Evolutionary conservation across 2,888 invertebrate genomes (phyloP).

Genomic region (Cheilosia vernalis): DNA sequence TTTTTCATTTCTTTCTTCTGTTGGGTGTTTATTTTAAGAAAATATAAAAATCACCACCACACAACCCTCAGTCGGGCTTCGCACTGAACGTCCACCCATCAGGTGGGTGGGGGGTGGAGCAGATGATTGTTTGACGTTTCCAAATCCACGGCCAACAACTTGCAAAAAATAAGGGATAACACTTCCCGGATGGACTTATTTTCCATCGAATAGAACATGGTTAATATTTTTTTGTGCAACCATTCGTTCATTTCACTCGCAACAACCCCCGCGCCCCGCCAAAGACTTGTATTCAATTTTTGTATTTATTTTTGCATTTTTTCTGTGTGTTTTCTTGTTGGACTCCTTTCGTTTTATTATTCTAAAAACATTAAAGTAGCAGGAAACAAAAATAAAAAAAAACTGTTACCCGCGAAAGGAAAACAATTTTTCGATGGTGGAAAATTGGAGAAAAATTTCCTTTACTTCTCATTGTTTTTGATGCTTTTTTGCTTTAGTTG

Average conservation of each 20-base stretch:
- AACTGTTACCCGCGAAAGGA: constrained; percentile 69
- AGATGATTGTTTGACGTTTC: constrained; percentile 50
- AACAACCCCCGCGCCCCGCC: constrained; percentile 11
- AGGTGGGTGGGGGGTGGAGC: neutral
- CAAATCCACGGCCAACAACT: constrained; percentile 44
- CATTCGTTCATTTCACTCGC: constrained; percentile 36
- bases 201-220: constrained; percentile 69
- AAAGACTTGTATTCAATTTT: neutral
- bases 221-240: constrained; percentile 48
- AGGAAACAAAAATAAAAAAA: constrained; percentile 47
- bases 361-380: constrained; percentile 66
- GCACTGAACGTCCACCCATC: constrained; percentile 14
- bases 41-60: constrained; percentile 70
- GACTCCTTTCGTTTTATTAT: constrained; percentile 58
- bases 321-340: constrained; percentile 6
- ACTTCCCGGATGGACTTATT: constrained; percentile 71
- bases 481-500: constrained; percentile 28
- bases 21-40: constrained; percentile 66
- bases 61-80: constrained; percentile 44
- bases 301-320: constrained; percentile 29
- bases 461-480: constrained; percentile 44
- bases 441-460: constrained; percentile 66
- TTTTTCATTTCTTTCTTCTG: constrained; percentile 31
- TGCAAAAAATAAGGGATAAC: constrained; percentile 55
- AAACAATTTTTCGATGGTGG: constrained; percentile 73